A percentile compares a stretch with the other conserved stretches of the same genome.
Evolutionary conservation across 2,888 invertebrate genomes (phyloP).

Genomic region (Cantharis nigra): DNA sequence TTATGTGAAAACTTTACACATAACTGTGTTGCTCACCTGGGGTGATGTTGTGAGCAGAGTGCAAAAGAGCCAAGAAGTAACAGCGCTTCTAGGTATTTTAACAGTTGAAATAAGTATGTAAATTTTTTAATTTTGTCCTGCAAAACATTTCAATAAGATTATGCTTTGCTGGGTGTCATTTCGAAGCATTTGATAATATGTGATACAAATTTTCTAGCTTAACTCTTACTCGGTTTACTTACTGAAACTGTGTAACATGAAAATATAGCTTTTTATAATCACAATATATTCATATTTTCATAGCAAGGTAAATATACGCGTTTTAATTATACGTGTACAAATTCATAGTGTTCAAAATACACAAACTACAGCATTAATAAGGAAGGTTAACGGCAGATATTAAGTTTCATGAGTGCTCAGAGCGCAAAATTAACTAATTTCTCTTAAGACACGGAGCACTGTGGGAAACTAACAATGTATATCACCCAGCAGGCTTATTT

Average conservation of each 20-base stretch:
- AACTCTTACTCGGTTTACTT: not conserved
- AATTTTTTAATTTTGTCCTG: not conserved
- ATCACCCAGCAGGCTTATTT: constrained; percentile 43
- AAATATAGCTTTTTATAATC: not conserved
- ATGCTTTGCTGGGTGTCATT: too few species aligned
- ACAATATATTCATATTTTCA: constrained; percentile 10
- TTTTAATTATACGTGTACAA: constrained; percentile 26
- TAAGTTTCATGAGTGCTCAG: constrained; percentile 44
- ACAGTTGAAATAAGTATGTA: not conserved
- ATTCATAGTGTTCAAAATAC: constrained; percentile 26
- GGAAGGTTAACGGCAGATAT: constrained; percentile 44
- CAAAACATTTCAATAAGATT: not conserved
- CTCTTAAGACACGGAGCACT: constrained; percentile 44
- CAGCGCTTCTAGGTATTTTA: not conserved
- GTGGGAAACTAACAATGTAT: constrained; percentile 44
- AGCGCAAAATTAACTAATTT: constrained; percentile 47
- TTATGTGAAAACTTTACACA: not conserved
- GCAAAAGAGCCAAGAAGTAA: not conserved
- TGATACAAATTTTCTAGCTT: not conserved
- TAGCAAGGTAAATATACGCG: constrained; percentile 11
- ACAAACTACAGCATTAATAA: constrained; percentile 31
- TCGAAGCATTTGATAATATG: not conserved
- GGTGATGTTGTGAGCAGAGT: not conserved
- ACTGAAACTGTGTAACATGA: not conserved
- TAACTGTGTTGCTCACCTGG: not conserved